Evolutionary conservation across 2,113 vertebrate genomes (phyloP).

Genomic region (Colius striatus): DNA sequence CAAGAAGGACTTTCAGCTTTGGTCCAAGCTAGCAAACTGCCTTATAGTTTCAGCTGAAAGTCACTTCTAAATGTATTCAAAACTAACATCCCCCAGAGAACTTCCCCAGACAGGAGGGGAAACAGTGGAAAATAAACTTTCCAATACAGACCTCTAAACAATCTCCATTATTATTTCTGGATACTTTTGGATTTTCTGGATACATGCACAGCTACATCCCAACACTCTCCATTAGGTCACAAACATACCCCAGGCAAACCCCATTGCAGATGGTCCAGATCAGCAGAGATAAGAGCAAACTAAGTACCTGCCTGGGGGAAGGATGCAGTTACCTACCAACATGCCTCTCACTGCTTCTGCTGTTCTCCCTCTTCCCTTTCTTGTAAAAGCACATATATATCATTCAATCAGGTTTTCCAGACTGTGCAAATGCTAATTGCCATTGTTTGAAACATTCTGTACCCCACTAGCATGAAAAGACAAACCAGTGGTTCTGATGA

Average conservation of each 20-base stretch:
- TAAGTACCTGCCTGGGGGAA: neutral
- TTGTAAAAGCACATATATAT: neutral
- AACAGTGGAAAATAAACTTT: neutral
- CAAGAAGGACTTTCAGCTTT: neutral
- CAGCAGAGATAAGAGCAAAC: slow-evolving; percentile 21
- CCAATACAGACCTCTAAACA: neutral
- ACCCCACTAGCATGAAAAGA: slow-evolving; percentile 8
- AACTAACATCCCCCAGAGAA: neutral
- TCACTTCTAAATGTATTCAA: neutral
- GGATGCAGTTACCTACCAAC: neutral
- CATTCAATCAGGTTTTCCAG: slow-evolving; percentile 6
- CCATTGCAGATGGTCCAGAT: slow-evolving; percentile 17
- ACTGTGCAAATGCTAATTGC: slow-evolving; percentile 28
- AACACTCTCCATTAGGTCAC: neutral
- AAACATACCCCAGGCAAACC: neutral
- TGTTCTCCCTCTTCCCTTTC: neutral
- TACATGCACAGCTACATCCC: neutral
- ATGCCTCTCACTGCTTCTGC: neutral
- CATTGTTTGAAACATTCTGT: slow-evolving; percentile 51
- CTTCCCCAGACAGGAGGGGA: neutral
- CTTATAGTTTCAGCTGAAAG: neutral
- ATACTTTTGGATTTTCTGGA: neutral
- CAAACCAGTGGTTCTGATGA: slow-evolving; percentile 30
- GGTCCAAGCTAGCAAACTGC: neutral
- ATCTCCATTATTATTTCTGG: neutral